phyloP scores from a whole-genome alignment of 2,888 invertebrate genomes.

The Amblyjoppa fuscipennis region DNA sequence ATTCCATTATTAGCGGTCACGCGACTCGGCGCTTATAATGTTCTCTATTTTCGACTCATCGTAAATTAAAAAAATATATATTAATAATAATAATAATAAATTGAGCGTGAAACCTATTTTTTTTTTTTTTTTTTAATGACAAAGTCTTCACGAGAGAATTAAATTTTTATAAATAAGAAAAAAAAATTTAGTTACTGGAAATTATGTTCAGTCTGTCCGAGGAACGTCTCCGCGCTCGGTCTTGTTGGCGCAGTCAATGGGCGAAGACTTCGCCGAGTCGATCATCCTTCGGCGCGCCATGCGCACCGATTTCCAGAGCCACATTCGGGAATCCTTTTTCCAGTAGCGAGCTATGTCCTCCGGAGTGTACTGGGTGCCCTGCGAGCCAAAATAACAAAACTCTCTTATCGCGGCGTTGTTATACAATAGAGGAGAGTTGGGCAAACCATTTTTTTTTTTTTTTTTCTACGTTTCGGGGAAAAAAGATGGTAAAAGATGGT shows the following conservation, averaged over 20 bases:
- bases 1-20: not conserved
- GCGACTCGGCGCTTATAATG: not conserved
- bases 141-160: slow-evolving; percentile 11
- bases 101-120: slow-evolving; percentile 9
- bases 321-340: slow-evolving; percentile 91
- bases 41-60: slow-evolving; percentile 16
- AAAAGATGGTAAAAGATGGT: no score
- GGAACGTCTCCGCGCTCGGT: slow-evolving; percentile 29
- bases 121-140: slow-evolving; percentile 23
- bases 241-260: slow-evolving; percentile 48
- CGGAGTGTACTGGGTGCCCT: slow-evolving; percentile 87
- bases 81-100: not conserved
- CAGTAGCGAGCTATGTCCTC: slow-evolving; percentile 89
- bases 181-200: not conserved
- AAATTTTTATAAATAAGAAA: slow-evolving; percentile 23
- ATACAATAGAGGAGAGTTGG: no score
- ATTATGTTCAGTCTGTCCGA: not conserved
- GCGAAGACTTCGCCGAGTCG: slow-evolving; percentile 55
- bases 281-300: slow-evolving; percentile 72
- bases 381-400: slow-evolving; percentile 63
- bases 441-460: no score
- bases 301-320: slow-evolving; percentile 87
- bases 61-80: slow-evolving; percentile 45
- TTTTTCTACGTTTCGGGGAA: no score
- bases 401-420: no score